Evolutionary conservation across 2,888 invertebrate genomes (phyloP).

Genomic region (Colletes collaris): DNA sequence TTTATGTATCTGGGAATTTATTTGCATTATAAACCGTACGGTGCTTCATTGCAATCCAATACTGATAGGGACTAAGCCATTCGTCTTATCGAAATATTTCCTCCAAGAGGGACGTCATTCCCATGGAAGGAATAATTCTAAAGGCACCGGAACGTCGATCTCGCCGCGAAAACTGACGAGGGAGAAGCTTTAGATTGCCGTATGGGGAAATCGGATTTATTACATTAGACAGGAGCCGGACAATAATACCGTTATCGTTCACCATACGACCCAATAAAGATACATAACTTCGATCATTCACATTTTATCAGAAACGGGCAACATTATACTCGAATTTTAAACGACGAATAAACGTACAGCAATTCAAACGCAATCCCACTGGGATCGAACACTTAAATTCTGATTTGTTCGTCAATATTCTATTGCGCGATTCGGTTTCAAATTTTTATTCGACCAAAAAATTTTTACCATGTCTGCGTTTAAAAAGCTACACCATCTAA

Average conservation of each 20-base stretch:
- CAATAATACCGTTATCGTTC: conserved; percentile 1
- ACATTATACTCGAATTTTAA: too few species aligned
- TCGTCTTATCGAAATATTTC: conserved; percentile 40
- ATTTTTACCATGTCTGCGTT: too few species aligned
- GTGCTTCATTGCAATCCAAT: conserved; percentile 35
- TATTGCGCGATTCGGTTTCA: too few species aligned
- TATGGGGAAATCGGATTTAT: conserved; percentile 31
- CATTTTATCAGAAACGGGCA: not conserved
- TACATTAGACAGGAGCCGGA: conserved; percentile 13
- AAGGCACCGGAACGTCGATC: not conserved
- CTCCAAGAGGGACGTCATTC: not conserved
- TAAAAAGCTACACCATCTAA: too few species aligned
- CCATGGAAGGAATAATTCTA: conserved; percentile 15
- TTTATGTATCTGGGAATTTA: conserved; percentile 30
- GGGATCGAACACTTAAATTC: too few species aligned
- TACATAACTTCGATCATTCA: not conserved
- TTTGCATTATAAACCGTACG: conserved; percentile 35
- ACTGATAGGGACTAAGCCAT: conserved; percentile 26
- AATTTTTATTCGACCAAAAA: too few species aligned
- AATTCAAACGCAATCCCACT: too few species aligned
- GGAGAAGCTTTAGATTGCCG: not conserved
- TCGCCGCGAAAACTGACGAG: conserved; percentile 7
- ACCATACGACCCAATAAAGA: not conserved
- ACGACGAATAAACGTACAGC: too few species aligned
- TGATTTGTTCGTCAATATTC: too few species aligned